Conservation (phyloP, 2,888 invertebrate species). For the Diloba caeruleocephala region DNA sequence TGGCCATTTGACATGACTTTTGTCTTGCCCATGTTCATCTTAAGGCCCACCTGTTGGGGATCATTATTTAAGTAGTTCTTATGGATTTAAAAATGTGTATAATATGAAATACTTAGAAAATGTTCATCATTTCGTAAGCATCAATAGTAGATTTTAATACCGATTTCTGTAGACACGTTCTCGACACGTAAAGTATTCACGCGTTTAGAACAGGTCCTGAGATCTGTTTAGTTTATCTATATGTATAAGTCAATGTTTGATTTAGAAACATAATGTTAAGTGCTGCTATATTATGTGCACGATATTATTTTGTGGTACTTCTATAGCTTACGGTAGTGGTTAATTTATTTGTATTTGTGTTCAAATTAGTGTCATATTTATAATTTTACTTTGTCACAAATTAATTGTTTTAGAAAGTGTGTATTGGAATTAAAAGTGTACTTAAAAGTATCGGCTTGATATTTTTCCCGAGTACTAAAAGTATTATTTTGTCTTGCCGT, state of each 20-base stretch:
- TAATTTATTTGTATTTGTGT: conserved; percentile 80
- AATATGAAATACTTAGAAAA: too few relatives aligned
- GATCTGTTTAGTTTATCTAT: not conserved
- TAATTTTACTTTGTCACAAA: conserved; percentile 76
- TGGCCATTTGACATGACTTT: too few relatives aligned
- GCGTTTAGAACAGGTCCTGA: too few relatives aligned
- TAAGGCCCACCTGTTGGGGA: too few relatives aligned
- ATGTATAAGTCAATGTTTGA: conserved; percentile 22
- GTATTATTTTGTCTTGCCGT: conserved; percentile 79
- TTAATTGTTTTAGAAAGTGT: conserved; percentile 59
- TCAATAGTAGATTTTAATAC: too few relatives aligned
- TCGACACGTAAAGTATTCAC: too few relatives aligned
- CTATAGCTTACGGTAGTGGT: conserved; percentile 54
- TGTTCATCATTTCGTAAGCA: too few relatives aligned
- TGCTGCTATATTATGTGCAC: conserved; percentile 58
- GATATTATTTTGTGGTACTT: conserved; percentile 49
- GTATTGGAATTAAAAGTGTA: conserved; percentile 58
- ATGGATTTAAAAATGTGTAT: conserved; percentile 1
- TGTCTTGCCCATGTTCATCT: too few relatives aligned
- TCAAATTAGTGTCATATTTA: conserved; percentile 88
- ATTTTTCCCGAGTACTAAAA: conserved; percentile 65
- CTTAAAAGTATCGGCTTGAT: conserved; percentile 62
- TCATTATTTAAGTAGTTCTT: not conserved
- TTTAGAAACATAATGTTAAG: conserved; percentile 41
- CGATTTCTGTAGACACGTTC: too few relatives aligned